Conservation (phyloP, 2,888 invertebrate species). For the Dascillus cervinus region DNA sequence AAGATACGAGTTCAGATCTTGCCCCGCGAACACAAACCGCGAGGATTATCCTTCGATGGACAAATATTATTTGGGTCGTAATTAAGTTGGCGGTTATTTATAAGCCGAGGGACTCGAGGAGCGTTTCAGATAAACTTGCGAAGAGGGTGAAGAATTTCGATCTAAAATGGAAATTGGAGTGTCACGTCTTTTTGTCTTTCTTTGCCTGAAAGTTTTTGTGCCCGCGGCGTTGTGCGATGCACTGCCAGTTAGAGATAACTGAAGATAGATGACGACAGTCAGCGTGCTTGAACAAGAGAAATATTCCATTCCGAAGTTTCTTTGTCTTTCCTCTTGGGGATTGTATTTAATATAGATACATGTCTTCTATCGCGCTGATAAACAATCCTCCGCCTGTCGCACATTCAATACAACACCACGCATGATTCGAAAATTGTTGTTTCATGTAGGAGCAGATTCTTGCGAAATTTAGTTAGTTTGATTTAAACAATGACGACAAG, state of each 20-base stretch:
- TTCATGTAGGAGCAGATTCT: no score
- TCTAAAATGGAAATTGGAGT: slow-evolving; percentile 44
- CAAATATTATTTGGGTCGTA: no score
- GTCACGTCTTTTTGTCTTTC: slow-evolving; percentile 43
- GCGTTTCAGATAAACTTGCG: neutral
- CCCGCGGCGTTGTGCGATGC: slow-evolving; percentile 34
- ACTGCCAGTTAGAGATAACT: slow-evolving; percentile 39
- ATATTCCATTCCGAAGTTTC: slow-evolving; percentile 36
- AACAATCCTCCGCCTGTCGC: neutral
- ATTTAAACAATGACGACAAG: slow-evolving; percentile 26
- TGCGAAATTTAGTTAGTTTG: no score
- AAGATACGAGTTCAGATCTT: slow-evolving; percentile 25
- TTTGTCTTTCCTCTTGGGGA: slow-evolving; percentile 30
- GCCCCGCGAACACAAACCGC: slow-evolving; percentile 18
- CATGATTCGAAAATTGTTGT: no score
- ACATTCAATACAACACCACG: slow-evolving; percentile 9
- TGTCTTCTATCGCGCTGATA: slow-evolving; percentile 4
- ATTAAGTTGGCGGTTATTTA: no score
- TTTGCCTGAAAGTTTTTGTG: slow-evolving; percentile 31
- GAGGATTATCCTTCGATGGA: no score
- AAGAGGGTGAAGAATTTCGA: slow-evolving; percentile 34
- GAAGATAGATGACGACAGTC: slow-evolving; percentile 38
- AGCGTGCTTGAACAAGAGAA: slow-evolving; percentile 37
- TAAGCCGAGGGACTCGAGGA: no score
- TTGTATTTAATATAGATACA: slow-evolving; percentile 31